Percentiles rank a stretch among this genome's conserved stretches.
These are phyloP conservation scores for Halcyon chelicuti DNA, from an alignment of 2,797 vertebrate genomes.

Conservation along the genomic window DNA sequence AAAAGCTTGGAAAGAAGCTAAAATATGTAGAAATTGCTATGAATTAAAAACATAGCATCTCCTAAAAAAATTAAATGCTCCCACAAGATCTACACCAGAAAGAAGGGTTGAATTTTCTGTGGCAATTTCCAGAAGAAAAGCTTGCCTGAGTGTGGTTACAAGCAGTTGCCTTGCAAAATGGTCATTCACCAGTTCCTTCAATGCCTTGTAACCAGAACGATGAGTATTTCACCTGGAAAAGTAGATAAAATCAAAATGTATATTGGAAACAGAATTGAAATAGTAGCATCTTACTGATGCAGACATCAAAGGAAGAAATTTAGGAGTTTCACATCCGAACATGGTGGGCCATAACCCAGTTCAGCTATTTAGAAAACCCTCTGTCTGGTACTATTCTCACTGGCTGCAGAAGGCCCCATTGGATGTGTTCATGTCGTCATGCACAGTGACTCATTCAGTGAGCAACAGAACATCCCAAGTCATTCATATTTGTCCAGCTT, in stretches of 20 bases:
- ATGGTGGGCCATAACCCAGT: background rate
- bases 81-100: background rate
- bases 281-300: background rate
- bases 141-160: background rate
- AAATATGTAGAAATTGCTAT: constrained; percentile 3
- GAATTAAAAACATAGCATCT: background rate
- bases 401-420: background rate
- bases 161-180: background rate
- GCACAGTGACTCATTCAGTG: background rate
- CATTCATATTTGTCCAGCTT: background rate
- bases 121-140: constrained; percentile 4
- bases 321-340: background rate
- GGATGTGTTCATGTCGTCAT: background rate
- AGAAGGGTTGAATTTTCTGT: background rate
- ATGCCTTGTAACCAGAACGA: background rate
- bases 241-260: background rate
- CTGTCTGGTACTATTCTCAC: background rate
- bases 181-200: background rate
- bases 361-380: background rate
- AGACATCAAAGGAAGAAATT: background rate
- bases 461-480: background rate
- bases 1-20: constrained; percentile 17
- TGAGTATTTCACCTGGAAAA: background rate
- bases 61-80: background rate
- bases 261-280: background rate